Evolutionary conservation across 2,888 invertebrate genomes (phyloP).

Genomic region (Boloria euphrosyne): DNA sequence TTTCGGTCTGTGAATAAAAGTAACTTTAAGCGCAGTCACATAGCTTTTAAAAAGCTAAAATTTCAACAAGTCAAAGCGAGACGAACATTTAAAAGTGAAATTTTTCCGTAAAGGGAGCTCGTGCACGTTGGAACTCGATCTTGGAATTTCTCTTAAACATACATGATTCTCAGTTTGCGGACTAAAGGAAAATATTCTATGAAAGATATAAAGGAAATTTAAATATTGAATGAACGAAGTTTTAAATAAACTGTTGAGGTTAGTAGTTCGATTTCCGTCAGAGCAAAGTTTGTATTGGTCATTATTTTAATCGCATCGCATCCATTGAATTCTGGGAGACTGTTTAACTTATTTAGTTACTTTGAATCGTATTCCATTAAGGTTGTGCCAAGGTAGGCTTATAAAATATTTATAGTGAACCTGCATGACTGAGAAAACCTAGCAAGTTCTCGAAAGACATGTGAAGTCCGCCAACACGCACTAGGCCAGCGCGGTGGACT

Average conservation of each 20-base stretch:
- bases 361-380: no score
- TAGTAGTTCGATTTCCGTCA: no score
- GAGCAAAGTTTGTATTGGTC: no score
- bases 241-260: not conserved
- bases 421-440: no score
- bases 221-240: not conserved
- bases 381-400: no score
- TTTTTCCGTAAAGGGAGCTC: slow-evolving; percentile 38
- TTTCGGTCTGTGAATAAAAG: slow-evolving; percentile 20
- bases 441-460: no score
- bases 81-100: slow-evolving; percentile 41
- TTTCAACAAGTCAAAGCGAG: slow-evolving; percentile 36
- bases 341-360: no score
- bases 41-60: slow-evolving; percentile 30
- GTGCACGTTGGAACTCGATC: slow-evolving; percentile 50
- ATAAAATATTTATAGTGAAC: no score
- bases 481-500: no score
- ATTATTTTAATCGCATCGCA: no score
- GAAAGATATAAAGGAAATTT: slow-evolving; percentile 5
- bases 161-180: slow-evolving; percentile 60
- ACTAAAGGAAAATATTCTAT: slow-evolving; percentile 70
- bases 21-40: slow-evolving; percentile 16
- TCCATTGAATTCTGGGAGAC: no score
- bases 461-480: no score
- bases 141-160: slow-evolving; percentile 56